A percentile compares a stretch with the other conserved stretches of the same genome.
Evolutionary conservation across 1,140 invertebrate genomes (phyloP).

Genomic region (Neelides sp.): DNA sequence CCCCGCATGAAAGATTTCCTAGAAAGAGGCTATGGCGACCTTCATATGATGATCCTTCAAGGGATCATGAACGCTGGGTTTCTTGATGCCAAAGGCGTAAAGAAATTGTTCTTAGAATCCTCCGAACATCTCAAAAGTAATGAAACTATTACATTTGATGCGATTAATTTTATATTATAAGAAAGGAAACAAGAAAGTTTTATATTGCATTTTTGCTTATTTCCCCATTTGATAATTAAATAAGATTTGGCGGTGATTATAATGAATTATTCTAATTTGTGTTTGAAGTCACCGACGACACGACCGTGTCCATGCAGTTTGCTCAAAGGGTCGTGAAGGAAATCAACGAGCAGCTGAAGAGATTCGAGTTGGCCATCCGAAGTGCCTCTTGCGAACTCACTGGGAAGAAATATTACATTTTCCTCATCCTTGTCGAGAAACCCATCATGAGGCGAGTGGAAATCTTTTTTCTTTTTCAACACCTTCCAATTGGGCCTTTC

Average conservation of each 20-base stretch:
- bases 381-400: slow-evolving; percentile 24
- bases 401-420: slow-evolving; percentile 25
- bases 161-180: background rate
- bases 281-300: no score
- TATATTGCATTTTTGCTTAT: no score
- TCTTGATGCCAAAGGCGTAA: slow-evolving; percentile 23
- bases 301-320: slow-evolving; percentile 13
- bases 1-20: no score
- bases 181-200: background rate
- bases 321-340: slow-evolving; percentile 19
- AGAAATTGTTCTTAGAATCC: slow-evolving; percentile 20
- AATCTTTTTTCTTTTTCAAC: background rate
- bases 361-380: slow-evolving; percentile 20
- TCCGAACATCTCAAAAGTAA: slow-evolving; percentile 17
- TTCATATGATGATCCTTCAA: slow-evolving; percentile 28
- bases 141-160: background rate
- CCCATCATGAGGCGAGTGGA: slow-evolving; percentile 20
- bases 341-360: slow-evolving; percentile 24
- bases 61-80: slow-evolving; percentile 23
- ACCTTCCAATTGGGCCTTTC: background rate
- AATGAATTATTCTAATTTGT: no score
- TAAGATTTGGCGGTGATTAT: no score
- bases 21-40: slow-evolving; percentile 28
- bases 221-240: no score
- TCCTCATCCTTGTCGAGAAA: slow-evolving; percentile 26